Percentiles rank a stretch among this genome's conserved stretches.
Conservation (phyloP, 2,888 invertebrate genomes). For the Andrena flavipes region DNA sequence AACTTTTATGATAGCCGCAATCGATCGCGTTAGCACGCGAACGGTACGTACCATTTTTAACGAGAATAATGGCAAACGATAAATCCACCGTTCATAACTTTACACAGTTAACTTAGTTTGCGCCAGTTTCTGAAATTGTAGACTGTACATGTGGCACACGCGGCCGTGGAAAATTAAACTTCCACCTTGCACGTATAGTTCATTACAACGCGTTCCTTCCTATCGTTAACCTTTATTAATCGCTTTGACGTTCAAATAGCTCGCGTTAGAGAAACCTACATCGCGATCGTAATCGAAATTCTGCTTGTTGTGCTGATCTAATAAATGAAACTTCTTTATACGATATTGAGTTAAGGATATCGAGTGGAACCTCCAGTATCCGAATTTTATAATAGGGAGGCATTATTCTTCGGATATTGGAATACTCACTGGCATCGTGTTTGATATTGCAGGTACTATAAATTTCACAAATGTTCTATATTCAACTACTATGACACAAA, state of each 20-base stretch:
- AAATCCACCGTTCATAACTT: slow-evolving; percentile 47
- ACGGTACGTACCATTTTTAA: slow-evolving; percentile 33
- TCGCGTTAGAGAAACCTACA: not conserved
- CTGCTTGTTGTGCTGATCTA: no score
- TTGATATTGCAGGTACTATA: no score
- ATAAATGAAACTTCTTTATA: no score
- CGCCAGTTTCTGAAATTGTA: slow-evolving; percentile 44
- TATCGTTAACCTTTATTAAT: not conserved
- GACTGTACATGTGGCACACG: slow-evolving; percentile 24
- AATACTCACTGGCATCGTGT: no score
- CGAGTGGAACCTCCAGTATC: no score
- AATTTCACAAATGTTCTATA: no score
- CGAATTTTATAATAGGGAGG: no score
- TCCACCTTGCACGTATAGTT: not conserved
- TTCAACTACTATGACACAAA: no score
- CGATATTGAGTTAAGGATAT: no score
- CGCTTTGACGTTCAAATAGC: not conserved
- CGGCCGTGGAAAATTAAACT: slow-evolving; percentile 28
- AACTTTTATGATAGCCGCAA: slow-evolving; percentile 10
- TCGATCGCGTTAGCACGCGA: slow-evolving; percentile 9
- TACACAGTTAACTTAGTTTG: slow-evolving; percentile 47
- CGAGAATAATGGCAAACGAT: slow-evolving; percentile 24
- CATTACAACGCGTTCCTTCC: slow-evolving; percentile 2
- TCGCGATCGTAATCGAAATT: no score
- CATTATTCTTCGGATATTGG: no score